phyloP scores from a whole-genome alignment of 2,113 vertebrate genomes.

The Sceloporus undulatus region DNA sequence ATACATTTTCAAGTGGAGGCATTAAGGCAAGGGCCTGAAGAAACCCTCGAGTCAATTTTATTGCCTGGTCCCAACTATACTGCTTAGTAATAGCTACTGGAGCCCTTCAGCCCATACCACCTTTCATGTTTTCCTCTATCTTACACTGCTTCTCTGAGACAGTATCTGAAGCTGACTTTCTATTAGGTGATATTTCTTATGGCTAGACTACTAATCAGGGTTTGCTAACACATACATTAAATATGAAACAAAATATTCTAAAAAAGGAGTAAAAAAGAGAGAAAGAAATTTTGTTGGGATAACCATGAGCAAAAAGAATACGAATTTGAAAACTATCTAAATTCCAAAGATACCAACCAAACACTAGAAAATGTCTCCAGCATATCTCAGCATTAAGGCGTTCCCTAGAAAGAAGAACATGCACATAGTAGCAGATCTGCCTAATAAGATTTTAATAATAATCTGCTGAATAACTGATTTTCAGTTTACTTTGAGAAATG shows the following conservation, averaged over 20 bases:
- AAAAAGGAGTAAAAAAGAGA: not conserved
- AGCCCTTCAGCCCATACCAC: not conserved
- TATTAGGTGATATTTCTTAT: not conserved
- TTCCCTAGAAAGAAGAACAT: not conserved
- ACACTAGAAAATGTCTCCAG: not conserved
- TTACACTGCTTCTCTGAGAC: not conserved
- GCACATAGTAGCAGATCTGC: not conserved
- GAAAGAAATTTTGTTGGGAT: not conserved
- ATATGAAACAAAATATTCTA: not conserved
- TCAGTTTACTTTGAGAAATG: not conserved
- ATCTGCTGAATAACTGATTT: not conserved
- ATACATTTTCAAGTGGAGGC: not conserved
- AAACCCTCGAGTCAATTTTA: not conserved
- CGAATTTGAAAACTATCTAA: not conserved
- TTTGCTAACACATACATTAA: constrained; percentile 23
- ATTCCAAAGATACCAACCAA: not conserved
- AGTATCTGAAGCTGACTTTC: constrained; percentile 22
- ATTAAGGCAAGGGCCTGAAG: not conserved
- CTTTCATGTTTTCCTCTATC: not conserved
- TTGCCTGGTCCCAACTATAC: not conserved
- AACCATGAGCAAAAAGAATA: not conserved
- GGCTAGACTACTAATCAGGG: constrained; percentile 9
- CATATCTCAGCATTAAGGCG: not conserved
- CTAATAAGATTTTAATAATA: not conserved
- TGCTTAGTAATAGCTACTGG: not conserved